Conservation (phyloP, 2,113 vertebrate genomes). For the Diglossa brunneiventris region DNA sequence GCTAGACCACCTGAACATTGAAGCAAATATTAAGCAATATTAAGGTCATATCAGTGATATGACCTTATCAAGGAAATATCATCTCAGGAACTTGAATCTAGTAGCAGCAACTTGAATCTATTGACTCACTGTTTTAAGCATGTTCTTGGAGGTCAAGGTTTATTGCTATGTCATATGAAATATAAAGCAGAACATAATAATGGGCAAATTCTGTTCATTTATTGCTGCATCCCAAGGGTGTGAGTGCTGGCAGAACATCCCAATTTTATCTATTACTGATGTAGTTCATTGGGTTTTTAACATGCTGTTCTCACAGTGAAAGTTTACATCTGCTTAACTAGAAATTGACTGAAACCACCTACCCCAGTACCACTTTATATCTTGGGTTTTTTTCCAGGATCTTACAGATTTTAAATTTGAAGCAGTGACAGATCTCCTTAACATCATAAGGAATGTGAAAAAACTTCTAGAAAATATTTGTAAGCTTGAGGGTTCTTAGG, state of each 20-base stretch:
- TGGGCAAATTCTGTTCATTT: not conserved
- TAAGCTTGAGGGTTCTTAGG: not conserved
- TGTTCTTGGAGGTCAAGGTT: not conserved
- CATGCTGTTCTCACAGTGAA: not conserved
- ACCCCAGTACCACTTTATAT: not conserved
- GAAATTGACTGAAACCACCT: not conserved
- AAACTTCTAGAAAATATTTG: not conserved
- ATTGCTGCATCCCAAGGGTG: not conserved
- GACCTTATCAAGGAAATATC: not conserved
- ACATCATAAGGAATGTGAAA: not conserved
- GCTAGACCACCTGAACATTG: not conserved
- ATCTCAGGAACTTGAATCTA: not conserved
- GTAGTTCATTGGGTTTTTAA: not conserved
- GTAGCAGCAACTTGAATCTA: not conserved
- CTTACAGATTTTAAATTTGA: not conserved
- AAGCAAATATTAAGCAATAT: not conserved
- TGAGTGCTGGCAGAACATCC: not conserved
- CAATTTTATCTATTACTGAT: not conserved
- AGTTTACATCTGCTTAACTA: not conserved
- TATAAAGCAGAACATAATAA: not conserved
- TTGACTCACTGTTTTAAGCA: not conserved
- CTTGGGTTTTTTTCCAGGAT: not conserved
- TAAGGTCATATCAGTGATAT: no score
- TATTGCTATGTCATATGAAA: not conserved
- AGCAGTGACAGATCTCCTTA: not conserved